Evolutionary conservation across 2,888 invertebrate genomes (phyloP).

Genomic region (Harmothoe impar): DNA sequence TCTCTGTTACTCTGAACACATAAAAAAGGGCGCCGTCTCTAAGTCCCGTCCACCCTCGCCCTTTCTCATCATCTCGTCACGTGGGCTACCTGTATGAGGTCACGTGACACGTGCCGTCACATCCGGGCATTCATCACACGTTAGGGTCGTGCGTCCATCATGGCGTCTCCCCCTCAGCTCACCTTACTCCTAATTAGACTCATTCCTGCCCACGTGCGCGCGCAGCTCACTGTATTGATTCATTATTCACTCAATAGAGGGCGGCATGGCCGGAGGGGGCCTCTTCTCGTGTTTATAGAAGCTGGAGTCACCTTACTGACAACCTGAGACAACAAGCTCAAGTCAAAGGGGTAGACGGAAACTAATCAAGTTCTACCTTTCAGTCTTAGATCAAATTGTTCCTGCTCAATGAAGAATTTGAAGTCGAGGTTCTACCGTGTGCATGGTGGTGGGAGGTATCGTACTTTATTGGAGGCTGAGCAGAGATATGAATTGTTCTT

Average conservation of each 20-base stretch:
- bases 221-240: conserved; percentile 25
- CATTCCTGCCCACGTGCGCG: background rate
- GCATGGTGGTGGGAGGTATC: too few relatives aligned
- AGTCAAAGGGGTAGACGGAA: too few relatives aligned
- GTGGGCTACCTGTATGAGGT: conserved; percentile 42
- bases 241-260: background rate
- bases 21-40: background rate
- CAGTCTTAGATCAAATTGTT: too few relatives aligned
- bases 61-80: background rate
- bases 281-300: background rate
- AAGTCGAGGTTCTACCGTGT: too few relatives aligned
- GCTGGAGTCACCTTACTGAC: background rate
- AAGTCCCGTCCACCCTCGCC: background rate
- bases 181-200: conserved; percentile 60
- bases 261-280: background rate
- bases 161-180: background rate
- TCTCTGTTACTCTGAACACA: too few relatives aligned
- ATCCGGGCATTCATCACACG: conserved; percentile 60
- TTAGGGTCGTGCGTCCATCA: background rate
- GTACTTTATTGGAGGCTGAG: too few relatives aligned
- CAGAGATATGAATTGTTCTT: too few relatives aligned
- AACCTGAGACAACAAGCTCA: too few relatives aligned
- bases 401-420: too few relatives aligned
- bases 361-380: too few relatives aligned
- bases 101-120: conserved; percentile 48